Percentiles rank a stretch among this genome's conserved stretches.
phyloP scores from a whole-genome alignment of 1,140 invertebrate species.

The Trichonephila clavipes region DNA sequence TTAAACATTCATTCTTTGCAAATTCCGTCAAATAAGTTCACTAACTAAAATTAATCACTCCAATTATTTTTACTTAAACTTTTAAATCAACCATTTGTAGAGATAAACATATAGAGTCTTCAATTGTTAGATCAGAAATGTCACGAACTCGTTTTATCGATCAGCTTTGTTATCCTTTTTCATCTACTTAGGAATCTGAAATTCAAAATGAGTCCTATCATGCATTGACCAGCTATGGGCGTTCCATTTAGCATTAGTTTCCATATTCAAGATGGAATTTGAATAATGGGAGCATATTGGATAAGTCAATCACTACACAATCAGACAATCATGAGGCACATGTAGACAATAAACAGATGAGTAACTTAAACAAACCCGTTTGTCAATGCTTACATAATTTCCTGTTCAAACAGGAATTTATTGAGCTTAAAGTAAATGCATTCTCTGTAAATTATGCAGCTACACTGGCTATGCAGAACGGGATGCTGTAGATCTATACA shows the following conservation, averaged over 20 bases:
- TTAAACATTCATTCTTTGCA: too few species aligned
- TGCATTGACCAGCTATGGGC: neutral
- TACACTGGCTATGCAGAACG: neutral
- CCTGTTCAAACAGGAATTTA: neutral
- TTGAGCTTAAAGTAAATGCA: neutral
- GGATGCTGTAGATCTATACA: too few species aligned
- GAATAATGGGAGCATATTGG: neutral
- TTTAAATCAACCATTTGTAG: too few species aligned
- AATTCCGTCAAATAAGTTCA: too few species aligned
- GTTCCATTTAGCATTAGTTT: constrained; percentile 19
- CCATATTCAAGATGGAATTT: neutral
- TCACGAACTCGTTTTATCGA: neutral
- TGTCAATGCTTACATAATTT: neutral
- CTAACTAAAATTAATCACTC: too few species aligned
- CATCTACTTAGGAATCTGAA: neutral
- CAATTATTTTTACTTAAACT: too few species aligned
- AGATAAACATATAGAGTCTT: too few species aligned
- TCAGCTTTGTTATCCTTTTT: neutral
- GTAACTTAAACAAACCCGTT: constrained; percentile 18
- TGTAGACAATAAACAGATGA: neutral
- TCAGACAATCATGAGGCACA: neutral
- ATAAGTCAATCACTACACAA: constrained; percentile 13
- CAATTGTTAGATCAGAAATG: too few species aligned
- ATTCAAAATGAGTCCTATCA: neutral
- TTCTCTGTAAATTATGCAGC: neutral